Evolutionary conservation across 2,113 vertebrate species (phyloP).

Genomic region (Sylvietta virens): DNA sequence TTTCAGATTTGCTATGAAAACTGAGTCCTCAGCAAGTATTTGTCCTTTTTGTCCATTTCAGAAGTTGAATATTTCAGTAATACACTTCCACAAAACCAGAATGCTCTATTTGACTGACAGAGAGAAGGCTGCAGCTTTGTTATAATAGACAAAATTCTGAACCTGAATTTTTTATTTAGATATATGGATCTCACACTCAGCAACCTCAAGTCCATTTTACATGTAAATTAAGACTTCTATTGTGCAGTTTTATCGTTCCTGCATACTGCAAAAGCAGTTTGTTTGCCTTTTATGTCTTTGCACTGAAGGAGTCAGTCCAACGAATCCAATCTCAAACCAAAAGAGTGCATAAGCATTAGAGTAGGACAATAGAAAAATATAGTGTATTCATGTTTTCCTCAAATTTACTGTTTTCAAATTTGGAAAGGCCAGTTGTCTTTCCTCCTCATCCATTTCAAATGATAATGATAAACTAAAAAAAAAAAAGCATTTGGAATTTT

Average conservation of each 20-base stretch:
- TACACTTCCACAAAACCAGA: neutral
- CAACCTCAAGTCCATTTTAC: neutral
- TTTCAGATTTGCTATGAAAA: neutral
- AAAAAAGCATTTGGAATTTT: neutral
- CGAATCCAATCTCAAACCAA: neutral
- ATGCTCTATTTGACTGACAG: neutral
- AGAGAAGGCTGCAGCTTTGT: neutral
- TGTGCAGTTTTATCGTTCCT: neutral
- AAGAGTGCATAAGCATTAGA: neutral
- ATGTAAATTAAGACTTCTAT: neutral
- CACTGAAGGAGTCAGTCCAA: neutral
- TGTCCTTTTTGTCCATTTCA: neutral
- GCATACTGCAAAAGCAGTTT: neutral
- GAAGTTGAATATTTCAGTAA: neutral
- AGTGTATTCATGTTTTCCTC: neutral
- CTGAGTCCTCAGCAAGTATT: neutral
- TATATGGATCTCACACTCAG: neutral
- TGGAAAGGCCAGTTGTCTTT: neutral
- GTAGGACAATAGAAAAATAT: neutral
- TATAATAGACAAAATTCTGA: neutral
- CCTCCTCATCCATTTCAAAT: neutral
- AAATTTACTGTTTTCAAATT: neutral
- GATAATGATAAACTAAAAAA: neutral
- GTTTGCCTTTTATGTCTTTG: neutral
- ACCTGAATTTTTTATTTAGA: neutral